Evolutionary conservation across 1,140 invertebrate genomes (phyloP).

Genomic region (Drosophila funebris): DNA sequence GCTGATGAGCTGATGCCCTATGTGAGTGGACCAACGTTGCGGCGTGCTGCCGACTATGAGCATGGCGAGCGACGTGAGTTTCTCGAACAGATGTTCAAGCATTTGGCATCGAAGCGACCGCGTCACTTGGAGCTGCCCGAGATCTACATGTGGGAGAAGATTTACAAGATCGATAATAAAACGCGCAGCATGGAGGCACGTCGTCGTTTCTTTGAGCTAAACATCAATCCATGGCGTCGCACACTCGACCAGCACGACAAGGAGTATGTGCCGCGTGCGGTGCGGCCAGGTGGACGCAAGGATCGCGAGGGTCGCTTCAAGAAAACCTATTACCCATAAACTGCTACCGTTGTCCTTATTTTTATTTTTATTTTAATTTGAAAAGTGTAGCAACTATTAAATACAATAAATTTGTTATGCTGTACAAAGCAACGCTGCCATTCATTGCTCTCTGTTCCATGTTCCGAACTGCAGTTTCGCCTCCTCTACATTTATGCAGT

Average conservation of each 20-base stretch:
- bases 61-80: constrained; percentile 87
- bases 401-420: constrained; percentile 38
- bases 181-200: constrained; percentile 88
- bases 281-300: constrained; percentile 85
- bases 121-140: constrained; percentile 87
- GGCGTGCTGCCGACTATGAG: constrained; percentile 88
- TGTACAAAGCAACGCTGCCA: neutral
- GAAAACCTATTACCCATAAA: constrained; percentile 86
- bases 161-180: constrained; percentile 89
- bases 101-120: constrained; percentile 87
- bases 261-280: constrained; percentile 87
- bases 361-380: neutral
- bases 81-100: constrained; percentile 88
- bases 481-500: too few relatives aligned
- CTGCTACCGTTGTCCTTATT: neutral
- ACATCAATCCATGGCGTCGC: constrained; percentile 85
- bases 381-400: constrained; percentile 15
- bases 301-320: constrained; percentile 85
- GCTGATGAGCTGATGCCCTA: constrained; percentile 88
- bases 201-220: constrained; percentile 87
- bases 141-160: constrained; percentile 90
- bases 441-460: neutral
- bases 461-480: neutral
- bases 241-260: constrained; percentile 87
- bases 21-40: constrained; percentile 85